These are phyloP conservation scores for Cheirogaleus medius DNA, from an alignment of 2,113 vertebrate genomes.

Conservation along the genomic window DNA sequence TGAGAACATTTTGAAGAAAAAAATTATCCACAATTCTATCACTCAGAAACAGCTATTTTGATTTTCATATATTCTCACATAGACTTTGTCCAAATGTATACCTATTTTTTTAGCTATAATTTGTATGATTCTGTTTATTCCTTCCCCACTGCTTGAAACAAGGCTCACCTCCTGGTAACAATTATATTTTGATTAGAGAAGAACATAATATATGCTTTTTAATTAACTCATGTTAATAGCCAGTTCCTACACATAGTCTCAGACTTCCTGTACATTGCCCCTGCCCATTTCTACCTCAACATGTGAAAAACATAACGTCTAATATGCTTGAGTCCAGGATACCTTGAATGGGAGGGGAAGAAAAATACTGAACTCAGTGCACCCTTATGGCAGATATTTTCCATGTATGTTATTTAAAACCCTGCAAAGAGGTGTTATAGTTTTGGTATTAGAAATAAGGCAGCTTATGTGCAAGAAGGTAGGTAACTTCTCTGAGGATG, in stretches of 20 bases:
- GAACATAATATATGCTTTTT: neutral
- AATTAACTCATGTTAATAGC: neutral
- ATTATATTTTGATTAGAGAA: neutral
- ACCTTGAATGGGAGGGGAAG: neutral
- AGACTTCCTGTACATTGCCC: neutral
- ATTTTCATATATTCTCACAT: neutral
- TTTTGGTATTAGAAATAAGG: neutral
- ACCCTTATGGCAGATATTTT: neutral
- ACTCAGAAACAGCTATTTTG: slow-evolving; percentile 22
- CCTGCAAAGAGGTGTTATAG: neutral
- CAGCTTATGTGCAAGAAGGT: neutral
- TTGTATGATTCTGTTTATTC: neutral
- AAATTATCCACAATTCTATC: neutral
- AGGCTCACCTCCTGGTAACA: neutral
- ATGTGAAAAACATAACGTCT: neutral
- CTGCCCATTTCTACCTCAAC: neutral
- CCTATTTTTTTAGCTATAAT: slow-evolving; percentile 15
- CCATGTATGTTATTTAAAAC: neutral
- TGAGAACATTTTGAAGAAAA: slow-evolving; percentile 28
- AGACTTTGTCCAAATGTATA: neutral
- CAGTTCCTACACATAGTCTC: neutral
- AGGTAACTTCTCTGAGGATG: neutral
- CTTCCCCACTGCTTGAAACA: neutral
- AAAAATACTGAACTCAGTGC: neutral
- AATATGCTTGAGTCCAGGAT: neutral